These are phyloP conservation scores for Ameiurus melas DNA, from an alignment of 2,113 vertebrate genomes.

Conservation along the genomic window DNA sequence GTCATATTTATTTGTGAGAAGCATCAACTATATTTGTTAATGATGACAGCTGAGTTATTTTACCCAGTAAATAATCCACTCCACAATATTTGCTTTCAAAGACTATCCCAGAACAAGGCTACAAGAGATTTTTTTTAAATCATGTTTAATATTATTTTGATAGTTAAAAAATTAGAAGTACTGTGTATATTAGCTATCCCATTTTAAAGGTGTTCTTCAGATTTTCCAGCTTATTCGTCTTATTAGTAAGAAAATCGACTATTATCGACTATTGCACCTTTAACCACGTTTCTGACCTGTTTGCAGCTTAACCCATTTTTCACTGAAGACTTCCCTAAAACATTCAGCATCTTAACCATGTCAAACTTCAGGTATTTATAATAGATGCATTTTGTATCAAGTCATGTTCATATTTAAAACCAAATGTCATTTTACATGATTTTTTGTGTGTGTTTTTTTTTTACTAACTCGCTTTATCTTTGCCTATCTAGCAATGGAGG, in stretches of 20 bases:
- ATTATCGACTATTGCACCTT: too few species aligned
- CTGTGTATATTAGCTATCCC: background rate
- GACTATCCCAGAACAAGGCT: too few species aligned
- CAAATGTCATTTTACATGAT: background rate
- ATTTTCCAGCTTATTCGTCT: too few species aligned
- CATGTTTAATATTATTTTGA: background rate
- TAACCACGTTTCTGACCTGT: background rate
- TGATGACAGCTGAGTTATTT: background rate
- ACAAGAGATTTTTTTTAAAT: background rate
- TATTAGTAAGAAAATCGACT: too few species aligned
- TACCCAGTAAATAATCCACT: too few species aligned
- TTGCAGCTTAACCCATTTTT: conserved; percentile 41
- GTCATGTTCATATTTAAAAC: background rate
- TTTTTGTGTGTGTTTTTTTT: background rate
- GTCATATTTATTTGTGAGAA: background rate
- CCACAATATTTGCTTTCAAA: too few species aligned
- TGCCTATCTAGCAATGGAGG: conserved; percentile 11
- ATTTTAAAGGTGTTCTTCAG: background rate
- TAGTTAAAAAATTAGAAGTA: background rate
- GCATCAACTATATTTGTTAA: background rate
- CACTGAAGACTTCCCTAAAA: background rate
- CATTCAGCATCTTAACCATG: conserved; percentile 8
- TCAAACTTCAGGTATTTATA: conserved; percentile 36
- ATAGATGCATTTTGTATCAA: background rate
- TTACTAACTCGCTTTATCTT: background rate